Base-by-base conservation (phyloP, 1,140 invertebrate species). In the Akabosia matsudoensis region DNA sequence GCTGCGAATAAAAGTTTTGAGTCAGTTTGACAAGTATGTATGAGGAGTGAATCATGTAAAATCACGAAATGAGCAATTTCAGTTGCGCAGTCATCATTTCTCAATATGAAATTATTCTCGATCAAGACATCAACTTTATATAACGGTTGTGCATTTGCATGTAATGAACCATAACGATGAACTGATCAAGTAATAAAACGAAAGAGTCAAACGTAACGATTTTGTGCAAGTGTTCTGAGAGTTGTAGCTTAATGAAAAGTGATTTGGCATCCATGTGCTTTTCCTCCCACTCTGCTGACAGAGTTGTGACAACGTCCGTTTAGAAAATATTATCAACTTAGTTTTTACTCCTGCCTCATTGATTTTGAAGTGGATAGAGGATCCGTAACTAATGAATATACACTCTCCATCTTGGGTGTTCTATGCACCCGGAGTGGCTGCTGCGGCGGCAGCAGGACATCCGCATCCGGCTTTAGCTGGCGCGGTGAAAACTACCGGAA, bases 351-450 rank as follows among this genome's bases (percentile, higher is more conserved):
- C 18, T 45, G 37, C 18, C 7, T 45, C 7, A 45, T 7, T 10
- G n/a, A n/a, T n/a, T n/a, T n/a, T 10, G 37, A 45, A 45, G 37
- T 45, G 37, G 37, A 7, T 45, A 45, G 7, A 7, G 18, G 7
- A 10, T 45, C 7, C 7, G 18, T 61, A 61, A n/a, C 7, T n/a
- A 56, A 67, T 67, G 61, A 67, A 67, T 67, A 67, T 67, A 13
- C 61, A 67, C 22, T 67, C 61, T 30, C 61, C 61, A 4, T 45
- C 37, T 45, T 67, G 61, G 61, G 61, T 67, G 61, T 67, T 67
- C 22, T 67, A 67, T 31, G 10, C 61, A 10, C 61, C 61, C 61
- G 22, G 61, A 13, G 28, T 67, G 10, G 61, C 61, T 28, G 61
- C 61, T 67, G 61, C 61, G 10, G 61, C 61, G 7, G 61, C 61